Percentiles rank a stretch among this genome's conserved stretches.
Conservation (phyloP, 1,140 invertebrate genomes). For the Lepidurus couesii region DNA sequence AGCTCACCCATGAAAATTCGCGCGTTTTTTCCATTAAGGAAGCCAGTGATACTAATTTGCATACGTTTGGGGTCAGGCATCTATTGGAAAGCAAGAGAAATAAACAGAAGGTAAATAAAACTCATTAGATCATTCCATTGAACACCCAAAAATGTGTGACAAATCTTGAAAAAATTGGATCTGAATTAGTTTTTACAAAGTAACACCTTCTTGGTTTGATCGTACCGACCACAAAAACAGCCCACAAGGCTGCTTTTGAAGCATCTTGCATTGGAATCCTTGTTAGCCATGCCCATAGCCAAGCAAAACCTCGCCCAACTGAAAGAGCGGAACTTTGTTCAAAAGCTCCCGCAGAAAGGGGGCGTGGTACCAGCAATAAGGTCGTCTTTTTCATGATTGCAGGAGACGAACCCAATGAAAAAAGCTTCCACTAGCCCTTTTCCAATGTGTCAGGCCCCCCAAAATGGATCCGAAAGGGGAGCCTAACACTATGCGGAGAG, state of each 20-base stretch:
- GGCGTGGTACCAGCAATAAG: background rate
- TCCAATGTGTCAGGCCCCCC: background rate
- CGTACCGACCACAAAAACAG: slow-evolving; percentile 13
- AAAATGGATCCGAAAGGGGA: background rate
- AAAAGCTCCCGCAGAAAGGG: background rate
- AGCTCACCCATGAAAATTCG: slow-evolving; percentile 94
- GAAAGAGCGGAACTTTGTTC: background rate
- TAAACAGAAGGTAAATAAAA: background rate
- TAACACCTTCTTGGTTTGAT: background rate
- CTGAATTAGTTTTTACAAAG: background rate
- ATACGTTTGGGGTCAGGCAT: slow-evolving; percentile 94
- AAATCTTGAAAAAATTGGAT: background rate
- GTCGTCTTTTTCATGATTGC: background rate
- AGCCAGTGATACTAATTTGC: slow-evolving; percentile 99
- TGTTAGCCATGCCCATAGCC: background rate
- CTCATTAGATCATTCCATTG: background rate
- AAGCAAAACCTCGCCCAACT: background rate
- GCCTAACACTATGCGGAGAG: background rate
- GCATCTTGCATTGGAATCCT: slow-evolving; percentile 12
- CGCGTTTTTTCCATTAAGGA: slow-evolving; percentile 96
- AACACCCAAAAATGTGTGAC: background rate
- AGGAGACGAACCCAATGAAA: background rate
- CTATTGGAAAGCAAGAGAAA: slow-evolving; percentile 41
- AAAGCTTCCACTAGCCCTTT: background rate
- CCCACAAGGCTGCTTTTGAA: background rate